Conservation (phyloP, 2,797 vertebrate genomes). For the Botia almorhae region DNA sequence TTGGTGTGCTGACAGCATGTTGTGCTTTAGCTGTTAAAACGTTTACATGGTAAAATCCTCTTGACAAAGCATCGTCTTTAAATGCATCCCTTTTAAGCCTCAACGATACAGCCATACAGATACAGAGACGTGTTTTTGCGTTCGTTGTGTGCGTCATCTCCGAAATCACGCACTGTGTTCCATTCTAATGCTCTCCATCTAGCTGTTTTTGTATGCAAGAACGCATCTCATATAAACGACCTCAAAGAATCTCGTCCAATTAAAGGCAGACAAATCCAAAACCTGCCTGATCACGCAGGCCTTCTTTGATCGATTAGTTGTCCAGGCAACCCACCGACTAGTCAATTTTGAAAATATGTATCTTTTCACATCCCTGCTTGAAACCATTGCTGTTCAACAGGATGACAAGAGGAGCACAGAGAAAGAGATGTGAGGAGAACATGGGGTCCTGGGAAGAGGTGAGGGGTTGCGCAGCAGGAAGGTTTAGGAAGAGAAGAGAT, state of each 20-base stretch:
- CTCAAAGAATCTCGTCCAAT: background rate
- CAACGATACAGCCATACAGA: no score
- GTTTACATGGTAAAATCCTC: no score
- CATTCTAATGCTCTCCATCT: background rate
- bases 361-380: background rate
- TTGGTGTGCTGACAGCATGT: no score
- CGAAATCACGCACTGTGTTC: background rate
- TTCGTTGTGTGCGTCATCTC: background rate
- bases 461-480: background rate
- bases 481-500: slow-evolving; percentile 9
- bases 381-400: background rate
- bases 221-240: no score
- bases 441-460: background rate
- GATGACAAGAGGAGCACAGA: background rate
- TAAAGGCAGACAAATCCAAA: background rate
- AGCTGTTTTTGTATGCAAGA: no score
- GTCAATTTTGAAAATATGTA: background rate
- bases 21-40: no score
- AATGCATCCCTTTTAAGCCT: no score
- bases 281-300: background rate
- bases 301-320: background rate
- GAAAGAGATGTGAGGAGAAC: background rate
- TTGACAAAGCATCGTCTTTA: no score
- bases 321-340: background rate
- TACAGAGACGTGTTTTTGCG: no score